Evolutionary conservation across 2,888 invertebrate species (phyloP), one percentile per base, ranked within the genome.

Genomic region (Uloborus plumipes): DNA sequence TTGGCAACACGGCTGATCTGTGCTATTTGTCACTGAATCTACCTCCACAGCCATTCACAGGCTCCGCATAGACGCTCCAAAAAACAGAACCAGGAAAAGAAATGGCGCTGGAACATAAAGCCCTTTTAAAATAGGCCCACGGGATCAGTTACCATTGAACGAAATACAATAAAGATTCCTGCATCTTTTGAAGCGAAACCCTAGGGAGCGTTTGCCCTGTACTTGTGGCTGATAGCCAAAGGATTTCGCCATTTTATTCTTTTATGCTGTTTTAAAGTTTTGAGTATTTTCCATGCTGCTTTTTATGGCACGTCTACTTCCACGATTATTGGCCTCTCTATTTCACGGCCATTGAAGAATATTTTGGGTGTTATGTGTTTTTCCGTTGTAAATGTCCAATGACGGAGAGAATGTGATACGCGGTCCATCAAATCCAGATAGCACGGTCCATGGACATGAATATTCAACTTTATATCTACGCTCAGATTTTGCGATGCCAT

Each of bases 251-350:
- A 31, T 47, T 61, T 61, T 39, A 22, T 62, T 39, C 72, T 81
- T 81, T 81, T 74, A 74, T 69, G 70, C 69, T 53, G 69, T 81
- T 81, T 81, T 81, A 81, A 81, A 81, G 80, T 81, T 81, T 74
- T 70, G 73, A 70, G 80, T 74, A 81, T 81, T 81, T 81, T 81
- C 75, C 74, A 81, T 69, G 62, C 47, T 26, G 18, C 73, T 73
- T 80, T 81, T 81, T 81, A 81, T 55, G 39, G 70, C 80, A 58
- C 69, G 80, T 62, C 65, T 53, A 39, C 39, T 39, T 39, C 39
- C 39, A 47, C 72, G 79, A 79, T 79, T 79, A 73, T 64, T 49
- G 55, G 78, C 18, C 49, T 22, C 65, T 64, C 39, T 71, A 51
- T 74, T 66, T 67, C 39, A 65, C 39, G 31, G 16, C 39, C 18